phyloP scores from a whole-genome alignment of 2,888 invertebrate species.

The Troides oblongomaculatus region DNA sequence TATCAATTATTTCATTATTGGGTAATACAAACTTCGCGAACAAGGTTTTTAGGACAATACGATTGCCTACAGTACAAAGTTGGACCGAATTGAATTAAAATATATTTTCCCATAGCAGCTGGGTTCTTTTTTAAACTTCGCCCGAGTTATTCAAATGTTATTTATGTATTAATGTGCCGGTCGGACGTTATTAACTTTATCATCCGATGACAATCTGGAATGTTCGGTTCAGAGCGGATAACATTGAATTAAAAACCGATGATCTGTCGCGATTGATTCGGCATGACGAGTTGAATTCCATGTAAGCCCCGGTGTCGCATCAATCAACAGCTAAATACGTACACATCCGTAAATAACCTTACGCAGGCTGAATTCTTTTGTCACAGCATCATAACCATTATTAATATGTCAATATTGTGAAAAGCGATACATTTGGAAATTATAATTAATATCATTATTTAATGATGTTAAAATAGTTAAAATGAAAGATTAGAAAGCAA shows the following conservation, averaged over 20 bases:
- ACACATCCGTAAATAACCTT: constrained; percentile 26
- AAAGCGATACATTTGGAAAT: not conserved
- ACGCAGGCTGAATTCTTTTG: not conserved
- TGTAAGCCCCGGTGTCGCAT: constrained; percentile 47
- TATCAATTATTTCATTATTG: constrained; percentile 1
- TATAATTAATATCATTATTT: too few species aligned
- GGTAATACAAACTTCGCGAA: not conserved
- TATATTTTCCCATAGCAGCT: not conserved
- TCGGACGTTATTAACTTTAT: constrained; percentile 40
- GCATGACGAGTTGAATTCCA: constrained; percentile 54
- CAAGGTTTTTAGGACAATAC: not conserved
- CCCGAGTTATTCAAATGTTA: constrained; percentile 17
- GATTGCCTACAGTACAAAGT: not conserved
- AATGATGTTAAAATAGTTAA: too few species aligned
- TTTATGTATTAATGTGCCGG: constrained; percentile 34
- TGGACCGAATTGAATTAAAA: not conserved
- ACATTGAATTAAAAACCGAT: constrained; percentile 57
- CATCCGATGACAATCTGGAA: constrained; percentile 53
- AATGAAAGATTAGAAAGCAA: too few species aligned
- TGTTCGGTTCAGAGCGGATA: constrained; percentile 54
- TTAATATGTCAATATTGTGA: not conserved
- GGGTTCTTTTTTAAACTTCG: constrained; percentile 4
- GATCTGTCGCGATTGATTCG: constrained; percentile 55
- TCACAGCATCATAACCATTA: not conserved
- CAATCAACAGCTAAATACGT: constrained; percentile 34